These are phyloP conservation scores for Atopsyche davidsoni DNA, from an alignment of 1,140 invertebrate genomes.

Conservation along the genomic window DNA sequence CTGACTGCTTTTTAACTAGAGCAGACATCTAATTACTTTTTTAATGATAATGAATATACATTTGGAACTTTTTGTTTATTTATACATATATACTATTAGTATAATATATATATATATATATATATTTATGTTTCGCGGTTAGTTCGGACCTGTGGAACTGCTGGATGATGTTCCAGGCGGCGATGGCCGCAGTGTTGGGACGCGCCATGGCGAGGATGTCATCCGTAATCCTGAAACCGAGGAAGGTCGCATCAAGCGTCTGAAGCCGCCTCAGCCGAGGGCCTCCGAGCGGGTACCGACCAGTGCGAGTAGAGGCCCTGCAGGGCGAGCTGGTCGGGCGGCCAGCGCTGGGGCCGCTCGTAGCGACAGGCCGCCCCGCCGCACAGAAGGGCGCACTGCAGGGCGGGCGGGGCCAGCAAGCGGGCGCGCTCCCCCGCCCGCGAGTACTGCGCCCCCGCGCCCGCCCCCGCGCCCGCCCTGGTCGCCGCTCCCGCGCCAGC, in stretches of 20 bases:
- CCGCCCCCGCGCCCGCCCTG: background rate
- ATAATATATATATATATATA: slow-evolving; percentile 1
- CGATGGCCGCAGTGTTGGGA: slow-evolving; percentile 67
- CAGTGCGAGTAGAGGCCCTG: slow-evolving; percentile 78
- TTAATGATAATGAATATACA: no score
- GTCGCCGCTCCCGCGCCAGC: background rate
- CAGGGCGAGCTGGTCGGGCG: slow-evolving; percentile 62
- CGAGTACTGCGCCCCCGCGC: slow-evolving; percentile 37
- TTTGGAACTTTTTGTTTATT: slow-evolving; percentile 5
- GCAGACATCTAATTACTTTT: no score
- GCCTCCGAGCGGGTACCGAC: slow-evolving; percentile 52
- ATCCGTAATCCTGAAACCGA: slow-evolving; percentile 77
- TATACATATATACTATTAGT: no score
- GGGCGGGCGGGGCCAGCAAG: slow-evolving; percentile 52
- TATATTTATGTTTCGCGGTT: no score
- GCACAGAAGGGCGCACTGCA: slow-evolving; percentile 76
- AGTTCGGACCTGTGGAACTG: slow-evolving; percentile 71
- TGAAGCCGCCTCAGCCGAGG: no score
- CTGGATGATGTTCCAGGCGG: slow-evolving; percentile 68
- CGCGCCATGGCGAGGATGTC: slow-evolving; percentile 83
- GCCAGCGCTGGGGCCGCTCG: slow-evolving; percentile 63
- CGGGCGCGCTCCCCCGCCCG: slow-evolving; percentile 37
- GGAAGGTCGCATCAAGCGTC: no score
- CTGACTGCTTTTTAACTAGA: no score
- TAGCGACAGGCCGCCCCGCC: slow-evolving; percentile 77